A percentile compares a stretch with the other conserved stretches of the same genome.
Conservation (phyloP, 2,888 invertebrate genomes). For the Biston betularia region DNA sequence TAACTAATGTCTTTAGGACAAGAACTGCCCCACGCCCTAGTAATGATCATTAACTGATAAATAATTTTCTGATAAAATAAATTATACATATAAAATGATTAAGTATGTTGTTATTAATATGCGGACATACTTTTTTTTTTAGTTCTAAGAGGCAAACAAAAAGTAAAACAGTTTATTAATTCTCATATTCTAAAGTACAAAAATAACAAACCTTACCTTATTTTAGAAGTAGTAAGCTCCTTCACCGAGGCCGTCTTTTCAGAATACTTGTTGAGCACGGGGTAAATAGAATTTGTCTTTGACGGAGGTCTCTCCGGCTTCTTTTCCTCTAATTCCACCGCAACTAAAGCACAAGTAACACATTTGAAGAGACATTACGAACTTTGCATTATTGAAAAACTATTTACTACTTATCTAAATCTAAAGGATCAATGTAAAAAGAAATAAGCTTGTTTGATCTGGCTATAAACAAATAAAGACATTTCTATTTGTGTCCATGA, state of each 20-base stretch:
- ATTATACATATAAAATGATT: no score
- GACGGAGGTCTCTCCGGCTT: slow-evolving; percentile 79
- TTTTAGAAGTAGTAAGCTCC: slow-evolving; percentile 78
- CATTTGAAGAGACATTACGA: not conserved
- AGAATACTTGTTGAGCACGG: slow-evolving; percentile 78
- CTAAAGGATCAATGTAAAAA: not conserved
- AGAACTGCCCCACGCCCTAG: no score
- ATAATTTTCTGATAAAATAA: no score
- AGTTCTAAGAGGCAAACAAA: no score
- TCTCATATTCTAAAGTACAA: no score
- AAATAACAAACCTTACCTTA: slow-evolving; percentile 62
- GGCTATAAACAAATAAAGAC: slow-evolving; percentile 8
- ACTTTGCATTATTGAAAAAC: not conserved
- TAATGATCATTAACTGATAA: no score
- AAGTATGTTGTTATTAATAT: no score
- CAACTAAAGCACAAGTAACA: slow-evolving; percentile 57
- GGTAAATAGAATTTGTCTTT: slow-evolving; percentile 70
- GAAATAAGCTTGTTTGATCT: not conserved
- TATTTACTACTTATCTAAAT: not conserved
- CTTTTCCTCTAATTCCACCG: slow-evolving; percentile 74
- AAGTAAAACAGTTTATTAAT: no score
- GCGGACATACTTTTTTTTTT: no score
- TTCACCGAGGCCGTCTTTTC: slow-evolving; percentile 80
- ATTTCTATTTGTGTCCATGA: slow-evolving; percentile 9
- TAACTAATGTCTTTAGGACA: no score